Evolutionary conservation across 2,888 invertebrate genomes (phyloP), one percentile per base, ranked within the genome.

Genomic region (Phaonia tiefii): DNA sequence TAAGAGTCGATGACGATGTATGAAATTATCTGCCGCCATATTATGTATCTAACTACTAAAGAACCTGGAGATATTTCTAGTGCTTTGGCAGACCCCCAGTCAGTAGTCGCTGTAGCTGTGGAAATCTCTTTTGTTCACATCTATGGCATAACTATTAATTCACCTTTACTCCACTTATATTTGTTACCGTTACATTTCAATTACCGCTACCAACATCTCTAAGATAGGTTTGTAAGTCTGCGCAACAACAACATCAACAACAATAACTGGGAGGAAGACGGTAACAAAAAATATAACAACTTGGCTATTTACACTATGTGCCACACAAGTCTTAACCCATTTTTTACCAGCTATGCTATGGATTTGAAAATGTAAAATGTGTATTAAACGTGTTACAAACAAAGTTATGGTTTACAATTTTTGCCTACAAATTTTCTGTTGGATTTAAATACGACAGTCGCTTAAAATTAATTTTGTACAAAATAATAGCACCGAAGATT

Each of bases 141-240:
- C 63, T 42, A 22, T 63, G 63, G 63, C 42, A 63, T 22, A 42
- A 42, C 78, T 75, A 75, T 81, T 78, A 72, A 81, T 78, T 81
- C 80, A 81, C 77, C 80, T 81, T 81, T 81, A 81, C 78, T 78
- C 80, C 63, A 81, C 77, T 81, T 81, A 81, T 75, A 81, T 78
- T 75, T 75, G 74, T 78, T 75, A 81, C 80, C 80, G 80, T 81
- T 81, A 81, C 49, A 75, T 72, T 78, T 81, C 80, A 81, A 81
- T 81, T 78, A 81, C 80, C 75, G 78, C 80, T 78, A 72, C 60
- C 56, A 80, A 37, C 70, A 70, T 37, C 67, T 39, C 46, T 39
- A 46, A 58, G 10, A 15, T 60, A 39, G 20, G 20, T 51, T 44
- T 8, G 10, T 22, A 54, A 13, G 22, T 63, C 63, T 11, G 11